Base-by-base conservation (phyloP, 1,140 invertebrate genomes). In the Halyomorpha halys region DNA sequence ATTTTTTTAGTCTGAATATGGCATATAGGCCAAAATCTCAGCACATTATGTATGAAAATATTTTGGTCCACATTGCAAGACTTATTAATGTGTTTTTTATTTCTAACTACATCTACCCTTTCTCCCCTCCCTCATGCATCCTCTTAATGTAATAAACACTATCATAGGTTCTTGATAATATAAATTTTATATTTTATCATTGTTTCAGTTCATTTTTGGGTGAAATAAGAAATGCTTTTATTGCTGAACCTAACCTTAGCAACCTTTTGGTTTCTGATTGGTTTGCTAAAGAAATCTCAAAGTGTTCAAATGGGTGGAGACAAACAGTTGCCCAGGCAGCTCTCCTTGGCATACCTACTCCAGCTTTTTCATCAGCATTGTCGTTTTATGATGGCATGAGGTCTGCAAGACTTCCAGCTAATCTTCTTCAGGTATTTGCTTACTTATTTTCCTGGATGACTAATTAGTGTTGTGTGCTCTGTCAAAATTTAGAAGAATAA, bases 381-480 rank as follows among this genome's bases (percentile, higher is more conserved):
- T 88, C 94, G 5, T 99, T 99, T 78, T 99, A 93, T 74, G 97
- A 99, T 77, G 96, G 97, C 3, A 98, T 94, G 74, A 81, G 93
- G 53, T 83, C 84, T 15, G 83, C 76, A 30, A 76, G 81, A 59
- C 76, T 97, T 39, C 94, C 95, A 3, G 94, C 95, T 13, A 97
- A 98, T 76, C 77, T 98, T 23, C 81, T 98, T 64, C 91, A 94
- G 81, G 86, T 87, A 23, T 27, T 21, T 39, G 4, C 34, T 39
- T 9, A 39, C 34, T 39, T 39, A 8, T 39, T 39, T 39, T 39
- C 13, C 6, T n/a, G 11, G 11, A 39, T 39, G 1, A 39, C 4
- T 39, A 6, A 39, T 39, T 39, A 39, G 13, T 39, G 27, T 30
- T 30, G 8, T 30, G n/a, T n/a, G n/a, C n/a, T n/a, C n/a, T n/a